Evolutionary conservation across 92 coral and sea anemone species (phyloP).

Genomic region (Umimayanthus chanpuru): DNA sequence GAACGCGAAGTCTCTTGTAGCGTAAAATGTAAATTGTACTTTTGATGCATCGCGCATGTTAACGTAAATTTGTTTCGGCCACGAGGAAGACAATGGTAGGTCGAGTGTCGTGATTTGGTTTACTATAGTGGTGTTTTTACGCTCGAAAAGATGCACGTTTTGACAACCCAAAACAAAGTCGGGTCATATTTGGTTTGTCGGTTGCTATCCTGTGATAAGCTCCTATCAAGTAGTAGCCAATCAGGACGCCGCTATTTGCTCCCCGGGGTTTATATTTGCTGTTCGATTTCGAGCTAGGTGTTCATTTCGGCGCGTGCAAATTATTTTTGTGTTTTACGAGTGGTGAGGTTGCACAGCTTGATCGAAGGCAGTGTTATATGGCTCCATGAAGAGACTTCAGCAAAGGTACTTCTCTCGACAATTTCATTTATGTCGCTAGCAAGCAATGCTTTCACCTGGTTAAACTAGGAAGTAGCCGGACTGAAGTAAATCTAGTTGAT

Average conservation of each 20-base stretch:
- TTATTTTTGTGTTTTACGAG: constrained; percentile 49
- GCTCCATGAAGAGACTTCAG: constrained; percentile 18
- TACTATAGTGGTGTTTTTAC: constrained; percentile 28
- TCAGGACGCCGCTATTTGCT: constrained; percentile 67
- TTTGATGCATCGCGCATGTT: background rate
- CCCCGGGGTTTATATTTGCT: constrained; percentile 73
- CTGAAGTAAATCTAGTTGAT: background rate
- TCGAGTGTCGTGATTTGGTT: constrained; percentile 40
- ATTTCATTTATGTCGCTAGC: background rate
- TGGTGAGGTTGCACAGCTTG: constrained; percentile 55
- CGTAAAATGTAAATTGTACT: background rate
- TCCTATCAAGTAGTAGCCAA: constrained; percentile 64
- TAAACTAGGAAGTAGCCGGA: background rate
- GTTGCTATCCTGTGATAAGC: constrained; percentile 55
- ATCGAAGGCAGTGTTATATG: constrained; percentile 27
- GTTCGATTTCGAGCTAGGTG: constrained; percentile 62
- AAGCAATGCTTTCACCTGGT: background rate
- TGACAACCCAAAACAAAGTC: constrained; percentile 44
- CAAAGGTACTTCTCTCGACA: constrained; percentile 42
- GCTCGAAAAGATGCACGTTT: constrained; percentile 45
- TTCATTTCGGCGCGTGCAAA: constrained; percentile 92
- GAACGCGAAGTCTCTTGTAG: background rate
- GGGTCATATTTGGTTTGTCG: constrained; percentile 39
- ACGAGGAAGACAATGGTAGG: constrained; percentile 41
- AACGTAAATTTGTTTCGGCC: constrained; percentile 31